A percentile compares a stretch with the other conserved stretches of the same genome.
These are phyloP conservation scores for Mesoligia furuncula DNA, from an alignment of 2,888 invertebrate species.

Conservation along the genomic window DNA sequence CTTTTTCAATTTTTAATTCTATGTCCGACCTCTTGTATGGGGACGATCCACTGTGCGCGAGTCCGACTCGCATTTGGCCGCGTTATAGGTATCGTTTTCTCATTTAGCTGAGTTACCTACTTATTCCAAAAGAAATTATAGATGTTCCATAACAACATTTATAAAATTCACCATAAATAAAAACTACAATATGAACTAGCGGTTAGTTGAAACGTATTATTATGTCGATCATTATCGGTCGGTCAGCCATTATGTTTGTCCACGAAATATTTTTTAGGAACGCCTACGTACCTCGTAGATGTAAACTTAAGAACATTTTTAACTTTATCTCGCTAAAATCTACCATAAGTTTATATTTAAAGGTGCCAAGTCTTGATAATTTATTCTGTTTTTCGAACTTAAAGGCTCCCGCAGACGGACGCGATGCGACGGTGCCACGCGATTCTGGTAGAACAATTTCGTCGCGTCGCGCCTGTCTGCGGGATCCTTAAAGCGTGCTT, in stretches of 20 bases:
- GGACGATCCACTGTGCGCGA: no score
- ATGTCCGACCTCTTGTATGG: no score
- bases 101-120: slow-evolving; percentile 25
- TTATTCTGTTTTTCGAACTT: slow-evolving; percentile 45
- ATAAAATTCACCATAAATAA: slow-evolving; percentile 66
- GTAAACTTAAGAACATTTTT: slow-evolving; percentile 70
- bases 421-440: background rate
- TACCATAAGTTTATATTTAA: slow-evolving; percentile 41
- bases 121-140: slow-evolving; percentile 55
- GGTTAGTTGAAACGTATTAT: slow-evolving; percentile 77
- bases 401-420: background rate
- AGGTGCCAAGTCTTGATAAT: slow-evolving; percentile 60
- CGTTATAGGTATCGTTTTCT: slow-evolving; percentile 10
- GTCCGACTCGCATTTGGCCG: no score
- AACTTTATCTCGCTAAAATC: slow-evolving; percentile 69
- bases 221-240: slow-evolving; percentile 84
- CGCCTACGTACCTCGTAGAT: slow-evolving; percentile 75
- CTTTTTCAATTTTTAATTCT: no score
- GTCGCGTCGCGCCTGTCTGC: background rate
- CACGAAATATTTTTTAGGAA: slow-evolving; percentile 81
- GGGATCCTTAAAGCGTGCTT: slow-evolving; percentile 5
- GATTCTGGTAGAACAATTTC: background rate
- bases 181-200: slow-evolving; percentile 71
- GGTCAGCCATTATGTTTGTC: slow-evolving; percentile 81
- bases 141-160: slow-evolving; percentile 53